Conservation (phyloP, 2,797 vertebrate species). For the Gymnothorax javanicus region DNA sequence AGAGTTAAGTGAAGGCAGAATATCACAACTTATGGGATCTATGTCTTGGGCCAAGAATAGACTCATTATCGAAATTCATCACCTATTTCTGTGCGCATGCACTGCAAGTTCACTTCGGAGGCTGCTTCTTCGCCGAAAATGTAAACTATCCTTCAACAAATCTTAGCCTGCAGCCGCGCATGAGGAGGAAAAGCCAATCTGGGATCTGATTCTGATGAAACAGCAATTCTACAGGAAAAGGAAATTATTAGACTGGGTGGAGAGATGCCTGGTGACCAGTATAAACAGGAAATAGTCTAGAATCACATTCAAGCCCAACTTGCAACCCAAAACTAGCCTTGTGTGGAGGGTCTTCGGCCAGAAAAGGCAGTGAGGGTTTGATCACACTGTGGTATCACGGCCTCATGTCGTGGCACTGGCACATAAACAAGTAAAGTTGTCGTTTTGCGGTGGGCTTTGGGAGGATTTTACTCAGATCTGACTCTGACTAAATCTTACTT, state of each 20-base stretch:
- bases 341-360: neutral
- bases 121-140: neutral
- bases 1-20: neutral
- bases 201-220: neutral
- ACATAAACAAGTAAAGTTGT: neutral
- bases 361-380: neutral
- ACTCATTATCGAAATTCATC: neutral
- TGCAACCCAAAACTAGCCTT: neutral
- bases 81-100: neutral
- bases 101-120: neutral
- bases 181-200: neutral
- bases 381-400: neutral
- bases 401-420: neutral
- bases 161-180: neutral
- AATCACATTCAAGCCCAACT: neutral
- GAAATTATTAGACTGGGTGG: slow-evolving; percentile 22
- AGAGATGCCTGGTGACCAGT: slow-evolving; percentile 10
- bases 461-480: neutral
- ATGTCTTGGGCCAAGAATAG: neutral
- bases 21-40: neutral
- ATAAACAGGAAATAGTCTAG: slow-evolving; percentile 18
- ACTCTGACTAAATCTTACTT: neutral
- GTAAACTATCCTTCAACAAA: neutral
- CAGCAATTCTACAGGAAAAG: slow-evolving; percentile 9
- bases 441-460: neutral